Evolutionary conservation across 2,797 vertebrate genomes (phyloP).

Genomic region (Vultur gryphus): DNA sequence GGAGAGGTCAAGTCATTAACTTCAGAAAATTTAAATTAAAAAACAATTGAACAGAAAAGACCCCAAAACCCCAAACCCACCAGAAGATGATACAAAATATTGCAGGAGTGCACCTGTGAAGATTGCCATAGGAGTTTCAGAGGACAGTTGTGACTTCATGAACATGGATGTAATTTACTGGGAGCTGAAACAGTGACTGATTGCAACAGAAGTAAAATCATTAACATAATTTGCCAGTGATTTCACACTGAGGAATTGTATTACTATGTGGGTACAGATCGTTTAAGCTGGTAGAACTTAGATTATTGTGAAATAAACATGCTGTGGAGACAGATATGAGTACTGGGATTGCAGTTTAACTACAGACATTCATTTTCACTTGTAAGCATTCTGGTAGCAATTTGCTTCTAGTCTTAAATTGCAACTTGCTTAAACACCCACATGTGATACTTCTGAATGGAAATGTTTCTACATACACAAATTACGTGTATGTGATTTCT

Average conservation of each 20-base stretch:
- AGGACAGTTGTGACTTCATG: background rate
- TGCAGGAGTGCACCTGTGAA: background rate
- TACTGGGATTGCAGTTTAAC: background rate
- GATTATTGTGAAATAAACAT: background rate
- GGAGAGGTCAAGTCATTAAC: background rate
- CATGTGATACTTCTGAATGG: background rate
- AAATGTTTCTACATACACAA: conserved; percentile 29
- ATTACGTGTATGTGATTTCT: conserved; percentile 6
- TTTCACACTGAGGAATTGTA: background rate
- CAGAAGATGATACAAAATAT: background rate
- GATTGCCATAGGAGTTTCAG: background rate
- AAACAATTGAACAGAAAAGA: background rate
- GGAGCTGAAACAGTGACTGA: background rate
- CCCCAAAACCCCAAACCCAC: background rate
- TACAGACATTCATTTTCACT: background rate
- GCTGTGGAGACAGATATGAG: background rate
- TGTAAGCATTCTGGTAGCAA: conserved; percentile 20
- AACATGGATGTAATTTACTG: background rate
- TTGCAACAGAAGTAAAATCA: background rate
- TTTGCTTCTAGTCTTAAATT: conserved; percentile 14
- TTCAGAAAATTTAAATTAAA: background rate
- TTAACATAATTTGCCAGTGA: background rate
- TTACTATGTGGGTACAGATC: background rate
- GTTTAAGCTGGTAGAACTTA: background rate
- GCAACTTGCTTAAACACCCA: background rate